Evolutionary conservation across 1,140 invertebrate species (phyloP), one percentile per base, ranked within the genome.

Genomic region (Alviniconcha marisindica): DNA sequence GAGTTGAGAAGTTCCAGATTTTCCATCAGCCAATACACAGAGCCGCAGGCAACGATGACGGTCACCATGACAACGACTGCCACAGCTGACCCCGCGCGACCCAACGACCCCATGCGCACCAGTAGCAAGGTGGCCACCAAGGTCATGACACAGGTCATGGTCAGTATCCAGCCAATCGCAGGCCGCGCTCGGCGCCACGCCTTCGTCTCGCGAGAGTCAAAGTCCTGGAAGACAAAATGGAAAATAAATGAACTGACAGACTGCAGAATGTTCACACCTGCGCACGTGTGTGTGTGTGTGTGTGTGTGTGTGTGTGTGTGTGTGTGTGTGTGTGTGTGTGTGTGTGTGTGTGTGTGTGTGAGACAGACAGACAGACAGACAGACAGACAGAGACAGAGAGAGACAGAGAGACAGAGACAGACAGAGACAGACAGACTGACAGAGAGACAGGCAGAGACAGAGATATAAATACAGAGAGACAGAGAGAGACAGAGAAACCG

Each of bases 1-100:
- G 76, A 77, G 31, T 77, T 77, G 38, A 77, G 48, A 3, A 77
- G 42, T 1, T 44, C 31, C 44, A 77, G n/a, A 33, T 48, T 51
- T 18, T 56, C 28, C 33, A 56, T 44, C 2, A 77, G 5, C 76
- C 42, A 54, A 7, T 14, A 31, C 21, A 56, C 48, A 12, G 38
- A 5, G 21, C 44, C 48, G 36, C 15, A 78, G 42, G 31, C 15
- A 2, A 33, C 4, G 24, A 78, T 18, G 31, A 78, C 28, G 14
- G 31, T n/a, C 1, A 60, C 33, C 54, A 54, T 33, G 40, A 56
- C 48, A 14, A 28, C 31, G 10, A 78, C 77, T 28, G 42, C n/a
- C 38, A 36, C 36, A 3, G 48, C 48, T n/a, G n/a, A n/a, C 77
- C 12, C n/a, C 2, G n/a, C 31, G 2, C 15, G 31, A 2, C 77